Evolutionary conservation across 2,113 vertebrate species (phyloP), one percentile per base, ranked within the genome.

Genomic region (Merops nubicus): DNA sequence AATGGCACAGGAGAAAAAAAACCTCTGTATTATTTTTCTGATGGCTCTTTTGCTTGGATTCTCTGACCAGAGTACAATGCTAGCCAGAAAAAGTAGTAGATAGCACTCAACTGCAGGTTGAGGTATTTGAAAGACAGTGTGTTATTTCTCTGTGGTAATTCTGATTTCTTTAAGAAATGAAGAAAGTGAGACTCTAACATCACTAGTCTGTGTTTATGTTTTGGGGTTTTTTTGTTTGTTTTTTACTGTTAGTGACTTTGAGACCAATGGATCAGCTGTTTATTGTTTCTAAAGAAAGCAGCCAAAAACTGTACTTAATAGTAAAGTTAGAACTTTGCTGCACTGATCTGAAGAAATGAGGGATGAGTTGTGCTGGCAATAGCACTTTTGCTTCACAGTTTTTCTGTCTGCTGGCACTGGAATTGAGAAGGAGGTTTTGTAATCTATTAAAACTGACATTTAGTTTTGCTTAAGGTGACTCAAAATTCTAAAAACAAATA

Each of bases 361-460:
- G 80, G 83, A 56, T 75, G 83, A 88, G 72, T 15, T 92, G 59
- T 87, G 77, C 87, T 96, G 91, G 85, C 69, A 83, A 62, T 45
- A 57, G 42, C 72, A 89, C 50, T 28, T 93, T 65, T 85, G 65
- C 53, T 64, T 82, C 74, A 59, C 63, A 34, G 70, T 57, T 89
- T 72, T 85, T 38, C 70, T 73, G 48, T 38, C 75, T 79, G 57
- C 48, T 93, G 88, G 92, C 79, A 8, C 40, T 91, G 73, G 63
- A 73, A 34, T 77, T 29, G 34, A 91, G 81, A 81, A 81, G 15
- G 40, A 87, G 51, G 56, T 48, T 96, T 90, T 80, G 72, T 91
- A 72, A 78, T 83, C 86, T 83, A 70, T 85, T 89, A 90, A 96
- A 97, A n/a, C 63, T 93, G 85, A 95, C 76, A 54, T 88, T 94